Conservation (phyloP, 2,797 vertebrate genomes). For the Scyliorhinus canicula region DNA sequence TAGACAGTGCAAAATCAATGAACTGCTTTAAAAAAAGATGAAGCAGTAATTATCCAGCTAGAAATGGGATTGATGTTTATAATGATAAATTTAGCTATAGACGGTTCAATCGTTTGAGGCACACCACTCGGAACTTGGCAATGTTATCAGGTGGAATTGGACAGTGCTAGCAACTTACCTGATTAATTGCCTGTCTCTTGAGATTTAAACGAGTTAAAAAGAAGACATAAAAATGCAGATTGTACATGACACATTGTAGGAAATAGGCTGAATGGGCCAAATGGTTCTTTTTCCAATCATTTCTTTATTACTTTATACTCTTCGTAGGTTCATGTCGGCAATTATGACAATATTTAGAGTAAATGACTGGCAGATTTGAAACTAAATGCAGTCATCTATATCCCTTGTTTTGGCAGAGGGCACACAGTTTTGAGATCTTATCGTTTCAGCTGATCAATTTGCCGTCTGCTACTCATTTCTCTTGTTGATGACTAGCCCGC, state of each 20-base stretch:
- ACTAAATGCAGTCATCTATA: not conserved
- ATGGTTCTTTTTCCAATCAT: not conserved
- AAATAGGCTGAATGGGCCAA: not conserved
- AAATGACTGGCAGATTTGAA: constrained; percentile 19
- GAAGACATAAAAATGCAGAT: not conserved
- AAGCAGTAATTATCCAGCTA: not conserved
- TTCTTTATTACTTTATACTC: not conserved
- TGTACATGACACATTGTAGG: not conserved
- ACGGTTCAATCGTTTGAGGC: not conserved
- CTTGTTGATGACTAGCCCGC: not conserved
- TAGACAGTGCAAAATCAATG: not conserved
- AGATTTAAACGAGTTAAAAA: not conserved
- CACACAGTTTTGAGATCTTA: not conserved
- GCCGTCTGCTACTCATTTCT: not conserved
- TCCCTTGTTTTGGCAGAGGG: not conserved
- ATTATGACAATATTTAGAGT: not conserved
- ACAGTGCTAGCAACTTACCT: not conserved
- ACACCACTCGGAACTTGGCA: not conserved
- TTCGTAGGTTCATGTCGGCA: not conserved
- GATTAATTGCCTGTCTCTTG: not conserved
- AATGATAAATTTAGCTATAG: not conserved
- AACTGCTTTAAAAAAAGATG: not conserved
- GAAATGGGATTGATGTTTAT: not conserved
- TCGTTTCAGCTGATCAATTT: constrained; percentile 1
- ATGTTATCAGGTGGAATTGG: not conserved